A percentile compares a stretch with the other conserved stretches of the same genome.
Conservation (phyloP, 2,113 vertebrate genomes). For the Falcunculus frontatus region DNA sequence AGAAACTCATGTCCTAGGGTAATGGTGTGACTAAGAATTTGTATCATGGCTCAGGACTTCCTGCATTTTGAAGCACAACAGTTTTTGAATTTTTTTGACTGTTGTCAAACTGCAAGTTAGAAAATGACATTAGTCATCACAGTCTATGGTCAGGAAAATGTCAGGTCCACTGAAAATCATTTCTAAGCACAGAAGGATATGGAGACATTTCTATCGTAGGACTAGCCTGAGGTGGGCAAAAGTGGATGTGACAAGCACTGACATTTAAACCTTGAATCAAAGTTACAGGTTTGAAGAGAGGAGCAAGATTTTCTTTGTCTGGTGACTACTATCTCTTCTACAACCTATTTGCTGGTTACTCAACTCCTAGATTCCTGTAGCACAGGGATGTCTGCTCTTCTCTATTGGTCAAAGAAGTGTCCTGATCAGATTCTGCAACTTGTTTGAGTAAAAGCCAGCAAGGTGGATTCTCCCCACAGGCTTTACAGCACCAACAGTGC, state of each 20-base stretch:
- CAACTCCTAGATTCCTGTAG: neutral
- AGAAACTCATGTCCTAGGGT: neutral
- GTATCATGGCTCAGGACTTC: neutral
- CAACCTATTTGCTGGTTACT: neutral
- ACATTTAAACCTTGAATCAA: constrained; percentile 18
- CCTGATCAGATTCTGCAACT: neutral
- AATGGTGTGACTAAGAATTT: neutral
- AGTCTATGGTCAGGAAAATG: constrained; percentile 12
- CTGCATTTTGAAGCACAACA: neutral
- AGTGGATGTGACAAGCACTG: neutral
- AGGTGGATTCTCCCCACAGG: neutral
- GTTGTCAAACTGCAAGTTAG: neutral
- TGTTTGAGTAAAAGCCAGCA: neutral
- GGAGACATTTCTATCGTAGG: neutral
- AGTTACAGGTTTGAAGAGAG: neutral
- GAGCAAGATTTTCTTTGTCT: neutral
- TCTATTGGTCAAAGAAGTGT: neutral
- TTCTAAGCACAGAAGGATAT: neutral
- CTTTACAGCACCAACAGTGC: neutral
- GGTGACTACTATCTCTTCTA: neutral
- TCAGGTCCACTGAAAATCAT: neutral
- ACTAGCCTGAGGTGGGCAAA: neutral
- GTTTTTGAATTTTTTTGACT: neutral
- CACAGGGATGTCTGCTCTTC: neutral
- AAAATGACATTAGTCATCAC: constrained; percentile 5